These are phyloP conservation scores for Apodemus speciosus DNA, from an alignment of 2,113 vertebrate genomes.

Conservation along the genomic window DNA sequence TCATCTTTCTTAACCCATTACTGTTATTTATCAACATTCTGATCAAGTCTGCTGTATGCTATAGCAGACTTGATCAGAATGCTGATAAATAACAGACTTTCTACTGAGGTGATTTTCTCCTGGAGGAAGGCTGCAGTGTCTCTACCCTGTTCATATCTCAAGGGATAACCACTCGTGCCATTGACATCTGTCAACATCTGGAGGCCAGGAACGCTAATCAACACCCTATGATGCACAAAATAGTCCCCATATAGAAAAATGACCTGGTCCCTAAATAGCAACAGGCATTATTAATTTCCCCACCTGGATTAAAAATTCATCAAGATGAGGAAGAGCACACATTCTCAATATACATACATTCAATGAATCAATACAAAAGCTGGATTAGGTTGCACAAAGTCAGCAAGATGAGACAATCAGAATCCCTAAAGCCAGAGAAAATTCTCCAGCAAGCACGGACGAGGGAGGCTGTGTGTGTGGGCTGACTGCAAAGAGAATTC, in stretches of 20 bases:
- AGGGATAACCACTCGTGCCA: neutral
- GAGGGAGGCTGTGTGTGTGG: neutral
- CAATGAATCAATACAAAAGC: neutral
- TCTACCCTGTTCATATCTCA: neutral
- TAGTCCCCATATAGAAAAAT: neutral
- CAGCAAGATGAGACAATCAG: neutral
- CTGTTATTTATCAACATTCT: neutral
- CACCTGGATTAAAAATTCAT: neutral
- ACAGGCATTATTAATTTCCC: neutral
- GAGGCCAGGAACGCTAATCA: neutral
- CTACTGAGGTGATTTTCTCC: neutral
- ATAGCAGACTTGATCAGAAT: no score
- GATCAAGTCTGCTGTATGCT: neutral
- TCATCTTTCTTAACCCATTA: neutral
- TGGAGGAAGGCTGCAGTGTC: neutral
- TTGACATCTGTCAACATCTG: neutral
- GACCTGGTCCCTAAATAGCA: neutral
- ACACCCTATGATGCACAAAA: neutral
- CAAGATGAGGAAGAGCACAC: neutral
- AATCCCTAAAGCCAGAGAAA: neutral
- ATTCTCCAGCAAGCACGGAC: constrained; percentile 2
- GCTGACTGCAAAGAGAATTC: neutral
- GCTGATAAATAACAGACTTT: no score
- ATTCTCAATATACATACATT: neutral
- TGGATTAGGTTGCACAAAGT: neutral